Evolutionary conservation across 2,888 invertebrate genomes (phyloP).

Genomic region (Buathra laborator): DNA sequence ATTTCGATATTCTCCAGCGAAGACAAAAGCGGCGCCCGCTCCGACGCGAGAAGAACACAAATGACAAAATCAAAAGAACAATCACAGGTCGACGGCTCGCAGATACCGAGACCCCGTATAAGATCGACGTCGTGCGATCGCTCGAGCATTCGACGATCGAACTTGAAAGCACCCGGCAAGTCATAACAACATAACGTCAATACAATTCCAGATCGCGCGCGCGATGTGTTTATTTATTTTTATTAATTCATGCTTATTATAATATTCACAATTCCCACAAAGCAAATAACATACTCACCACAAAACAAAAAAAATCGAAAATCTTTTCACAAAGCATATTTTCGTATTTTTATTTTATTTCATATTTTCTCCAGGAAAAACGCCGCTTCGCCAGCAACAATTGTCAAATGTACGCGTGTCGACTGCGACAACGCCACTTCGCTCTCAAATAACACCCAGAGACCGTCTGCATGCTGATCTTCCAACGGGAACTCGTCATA

Average conservation of each 20-base stretch:
- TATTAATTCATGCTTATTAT: too few relatives aligned
- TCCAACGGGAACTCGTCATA: slow-evolving; percentile 68
- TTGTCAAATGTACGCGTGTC: slow-evolving; percentile 9
- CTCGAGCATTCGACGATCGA: slow-evolving; percentile 72
- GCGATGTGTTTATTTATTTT: neutral
- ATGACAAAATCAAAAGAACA: slow-evolving; percentile 69
- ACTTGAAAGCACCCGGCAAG: slow-evolving; percentile 75
- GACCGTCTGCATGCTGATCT: slow-evolving; percentile 41
- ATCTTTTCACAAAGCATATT: too few relatives aligned
- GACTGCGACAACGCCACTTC: slow-evolving; percentile 66
- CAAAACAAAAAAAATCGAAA: neutral
- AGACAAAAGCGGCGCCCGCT: slow-evolving; percentile 71
- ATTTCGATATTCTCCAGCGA: slow-evolving; percentile 74
- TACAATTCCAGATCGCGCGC: neutral
- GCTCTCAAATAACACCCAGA: slow-evolving; percentile 65
- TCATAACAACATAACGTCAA: neutral
- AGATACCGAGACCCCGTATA: slow-evolving; percentile 78
- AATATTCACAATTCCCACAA: too few relatives aligned
- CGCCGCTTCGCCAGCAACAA: slow-evolving; percentile 64
- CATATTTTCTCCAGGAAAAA: slow-evolving; percentile 42
- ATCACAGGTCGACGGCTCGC: slow-evolving; percentile 71
- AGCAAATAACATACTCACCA: neutral
- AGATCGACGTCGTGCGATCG: slow-evolving; percentile 74
- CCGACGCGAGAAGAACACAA: slow-evolving; percentile 72
- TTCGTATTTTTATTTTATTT: neutral